A percentile compares a stretch with the other conserved stretches of the same genome.
phyloP scores from a whole-genome alignment of 2,888 invertebrate genomes.

The Hemithea aestivaria region DNA sequence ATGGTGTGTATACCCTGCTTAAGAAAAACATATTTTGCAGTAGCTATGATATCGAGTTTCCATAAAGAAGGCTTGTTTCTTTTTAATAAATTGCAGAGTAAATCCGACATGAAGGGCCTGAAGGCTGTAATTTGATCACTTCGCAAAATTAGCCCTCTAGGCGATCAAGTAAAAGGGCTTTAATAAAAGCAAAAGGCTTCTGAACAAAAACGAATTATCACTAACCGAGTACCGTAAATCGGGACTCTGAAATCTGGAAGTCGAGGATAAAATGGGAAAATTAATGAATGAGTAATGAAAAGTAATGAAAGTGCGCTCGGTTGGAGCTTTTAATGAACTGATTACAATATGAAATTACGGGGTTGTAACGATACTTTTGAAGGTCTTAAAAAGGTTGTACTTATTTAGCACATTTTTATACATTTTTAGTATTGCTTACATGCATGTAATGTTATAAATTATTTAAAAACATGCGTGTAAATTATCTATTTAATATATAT shows the following conservation, averaged over 20 bases:
- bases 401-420: no score
- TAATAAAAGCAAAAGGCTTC: conserved; percentile 13
- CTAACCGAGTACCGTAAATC: conserved; percentile 13
- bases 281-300: conserved; percentile 25
- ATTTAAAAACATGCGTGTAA: no score
- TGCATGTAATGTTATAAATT: no score
- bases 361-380: conserved; percentile 7
- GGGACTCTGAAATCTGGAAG: no score
- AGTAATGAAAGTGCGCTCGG: conserved; percentile 18
- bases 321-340: conserved; percentile 16
- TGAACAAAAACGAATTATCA: conserved; percentile 23
- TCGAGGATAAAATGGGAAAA: conserved; percentile 10
- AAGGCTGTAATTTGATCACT: conserved; percentile 47
- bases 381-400: conserved; percentile 2
- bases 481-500: no score
- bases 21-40: neutral
- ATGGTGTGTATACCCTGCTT: no score
- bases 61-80: conserved; percentile 15
- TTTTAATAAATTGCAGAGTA: conserved; percentile 30
- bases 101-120: conserved; percentile 38
- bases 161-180: conserved; percentile 34
- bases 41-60: conserved; percentile 17
- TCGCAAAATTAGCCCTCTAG: conserved; percentile 46
- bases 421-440: no score
- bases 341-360: conserved; percentile 12